Evolutionary conservation across 2,888 invertebrate genomes (phyloP), one percentile per base, ranked within the genome.

Genomic region (Patella ulyssiponensis): DNA sequence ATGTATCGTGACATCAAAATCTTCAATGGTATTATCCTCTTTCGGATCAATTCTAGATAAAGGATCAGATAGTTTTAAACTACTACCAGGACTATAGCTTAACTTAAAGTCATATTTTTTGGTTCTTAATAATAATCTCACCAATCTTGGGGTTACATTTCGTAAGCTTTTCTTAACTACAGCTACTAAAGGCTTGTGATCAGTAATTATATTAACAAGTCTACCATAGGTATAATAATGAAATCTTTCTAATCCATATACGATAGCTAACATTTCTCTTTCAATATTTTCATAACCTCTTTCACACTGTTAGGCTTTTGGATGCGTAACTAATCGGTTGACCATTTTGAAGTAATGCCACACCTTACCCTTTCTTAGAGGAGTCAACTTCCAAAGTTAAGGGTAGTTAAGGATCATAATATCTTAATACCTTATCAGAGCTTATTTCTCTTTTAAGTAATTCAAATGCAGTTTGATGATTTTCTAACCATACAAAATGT

Each of bases 311-410:
- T 9, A 58, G 17, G 20, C n/a, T 73, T 78, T 84, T 84, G 0
- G 85, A 85, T 33, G 86, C 85, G 73, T 79, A 87, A 3, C 80
- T 79, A 3, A 86, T 79, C 0, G 83, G 85, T 70, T 69, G 76
- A 20, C 20, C 58, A n/a, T 86, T 77, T 74, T 86, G 86, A 12
- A 86, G 51, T 2, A 86, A 71, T 0, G 56, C 77, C 14, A 83
- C 84, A 17, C 86, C 84, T 9, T 86, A 73, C 3, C 84, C 86
- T 71, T 77, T 78, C 52, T 75, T 72, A 12, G 82, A 84, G 12
- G 84, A 81, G 56, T 87, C 86, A 7, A 81, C 80, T 51, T 84
- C 79, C 0, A 84, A 56, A 44, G 80, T 83, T 0, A 85, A 23
- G 5, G 69, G 70, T 44, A 81, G 78, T 20, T 23, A n/a, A 20